Base-by-base conservation (phyloP, 2,888 invertebrate species). In the Tenthredo livida region DNA sequence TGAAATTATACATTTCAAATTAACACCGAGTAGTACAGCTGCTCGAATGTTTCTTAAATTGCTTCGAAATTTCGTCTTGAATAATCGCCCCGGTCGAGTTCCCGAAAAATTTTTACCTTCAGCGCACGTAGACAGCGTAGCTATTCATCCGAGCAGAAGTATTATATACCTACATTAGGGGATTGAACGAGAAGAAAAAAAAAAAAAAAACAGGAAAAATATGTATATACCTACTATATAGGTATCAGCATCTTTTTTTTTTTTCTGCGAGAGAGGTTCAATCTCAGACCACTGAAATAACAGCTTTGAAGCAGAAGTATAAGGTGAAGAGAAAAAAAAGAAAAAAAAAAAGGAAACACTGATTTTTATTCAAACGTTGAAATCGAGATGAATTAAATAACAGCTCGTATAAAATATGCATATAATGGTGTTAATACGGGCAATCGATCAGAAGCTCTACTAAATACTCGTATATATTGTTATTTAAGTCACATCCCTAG, bases 1-100 rank as follows among this genome's bases (percentile, higher is more conserved):
- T 67, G 25, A 67, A 83, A 83, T 83, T 65, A 67, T 83, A 83
- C 67, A 70, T 65, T 67, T 70, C 25, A n/a, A 67, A 83, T 83
- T 83, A 70, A 67, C 83, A 50, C 65, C 61, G 58, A 21, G 58
- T 61, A 80, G 9, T 77, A 77, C 50, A 61, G 40, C 21, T 40
- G 25, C 61, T 43, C 47, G 29, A 77, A 77, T 37, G 47, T 58
- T 61, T 61, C 80, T 61, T 80, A 40, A 73, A 73, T 73, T 43
- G 43, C 43, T 73, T 40, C 12, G 40, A n/a, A 73, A 73, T 73
- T 6, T 73, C 43, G n/a, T 21, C 72, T 73, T n/a, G 10, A 73
- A 73, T 43, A 73, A 73, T 43, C 72, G 5, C 72, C n/a, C 6
- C 17, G 54, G 7, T 5, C n/a, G 9, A 43, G n/a, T 40, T 72